Evolutionary conservation across 2,888 invertebrate species (phyloP).

Genomic region (Chaetogeoica ovagalla): DNA sequence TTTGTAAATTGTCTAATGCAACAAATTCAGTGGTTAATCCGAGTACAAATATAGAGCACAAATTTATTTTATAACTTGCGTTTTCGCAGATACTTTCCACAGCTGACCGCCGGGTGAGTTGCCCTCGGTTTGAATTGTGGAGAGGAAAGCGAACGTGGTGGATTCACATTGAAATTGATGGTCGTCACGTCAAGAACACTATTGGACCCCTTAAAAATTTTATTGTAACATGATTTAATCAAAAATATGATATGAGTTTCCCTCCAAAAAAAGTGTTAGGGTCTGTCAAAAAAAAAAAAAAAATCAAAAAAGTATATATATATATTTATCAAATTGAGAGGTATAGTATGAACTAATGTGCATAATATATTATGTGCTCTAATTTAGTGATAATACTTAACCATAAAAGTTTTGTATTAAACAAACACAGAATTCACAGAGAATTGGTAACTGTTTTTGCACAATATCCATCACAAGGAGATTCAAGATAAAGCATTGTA

Average conservation of each 20-base stretch:
- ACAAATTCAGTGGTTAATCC: conserved; percentile 50
- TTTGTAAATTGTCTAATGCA: conserved; percentile 45
- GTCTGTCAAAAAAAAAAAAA: conserved; percentile 42
- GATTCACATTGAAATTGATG: conserved; percentile 50
- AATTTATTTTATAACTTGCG: conserved; percentile 56
- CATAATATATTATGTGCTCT: conserved; percentile 42
- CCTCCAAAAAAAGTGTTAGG: conserved; percentile 47
- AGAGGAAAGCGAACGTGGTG: conserved; percentile 54
- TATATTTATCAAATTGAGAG: conserved; percentile 43
- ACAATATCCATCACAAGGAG: conserved; percentile 17
- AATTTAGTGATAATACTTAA: conserved; percentile 51
- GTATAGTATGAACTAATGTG: conserved; percentile 51
- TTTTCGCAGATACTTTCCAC: conserved; percentile 57
- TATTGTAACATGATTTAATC: conserved; percentile 43
- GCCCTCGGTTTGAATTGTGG: conserved; percentile 55
- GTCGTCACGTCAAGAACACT: conserved; percentile 49
- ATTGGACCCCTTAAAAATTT: conserved; percentile 49
- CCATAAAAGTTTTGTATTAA: conserved; percentile 52
- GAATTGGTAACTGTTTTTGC: conserved; percentile 29
- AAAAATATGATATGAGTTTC: conserved; percentile 44
- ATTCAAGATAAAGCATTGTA: conserved; percentile 41
- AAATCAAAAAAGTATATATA: conserved; percentile 14
- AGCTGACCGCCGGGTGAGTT: conserved; percentile 55
- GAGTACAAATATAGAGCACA: conserved; percentile 43
- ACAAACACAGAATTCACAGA: conserved; percentile 44